Evolutionary conservation across 2,113 vertebrate species (phyloP).

Genomic region (Corythornis madagascariensis): DNA sequence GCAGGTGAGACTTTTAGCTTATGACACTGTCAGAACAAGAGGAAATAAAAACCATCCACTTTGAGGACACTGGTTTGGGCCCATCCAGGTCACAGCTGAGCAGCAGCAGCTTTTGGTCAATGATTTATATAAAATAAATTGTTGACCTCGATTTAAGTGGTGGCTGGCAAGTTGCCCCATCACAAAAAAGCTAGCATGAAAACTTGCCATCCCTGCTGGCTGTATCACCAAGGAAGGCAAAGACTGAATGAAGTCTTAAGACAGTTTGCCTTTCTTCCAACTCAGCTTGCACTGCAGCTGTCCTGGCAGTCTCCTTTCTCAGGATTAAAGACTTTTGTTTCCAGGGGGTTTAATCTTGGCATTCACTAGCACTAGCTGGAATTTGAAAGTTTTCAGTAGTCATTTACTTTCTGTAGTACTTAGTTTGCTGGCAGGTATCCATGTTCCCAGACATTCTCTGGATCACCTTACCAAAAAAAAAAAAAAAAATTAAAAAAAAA

Average conservation of each 20-base stretch:
- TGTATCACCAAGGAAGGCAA: not conserved
- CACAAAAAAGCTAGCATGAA: not conserved
- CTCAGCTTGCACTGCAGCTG: not conserved
- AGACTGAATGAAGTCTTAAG: slow-evolving; percentile 10
- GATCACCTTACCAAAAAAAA: not conserved
- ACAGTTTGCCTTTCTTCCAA: slow-evolving; percentile 26
- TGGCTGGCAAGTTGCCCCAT: not conserved
- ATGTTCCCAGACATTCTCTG: not conserved
- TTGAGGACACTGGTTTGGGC: not conserved
- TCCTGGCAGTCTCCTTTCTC: not conserved
- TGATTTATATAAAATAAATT: not conserved
- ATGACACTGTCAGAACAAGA: not conserved
- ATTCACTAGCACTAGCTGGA: slow-evolving; percentile 18
- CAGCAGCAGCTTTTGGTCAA: not conserved
- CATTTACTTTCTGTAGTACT: not conserved
- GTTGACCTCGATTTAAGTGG: not conserved
- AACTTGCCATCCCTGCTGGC: not conserved
- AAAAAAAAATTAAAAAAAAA: not conserved
- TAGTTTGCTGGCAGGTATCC: not conserved
- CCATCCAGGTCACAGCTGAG: not conserved
- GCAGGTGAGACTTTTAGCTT: not conserved
- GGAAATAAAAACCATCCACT: not conserved
- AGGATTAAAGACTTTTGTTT: slow-evolving; percentile 29
- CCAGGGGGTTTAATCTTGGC: not conserved
- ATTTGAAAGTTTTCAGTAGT: not conserved